A percentile compares a stretch with the other conserved stretches of the same genome.
Evolutionary conservation across 2,888 invertebrate species (phyloP).

Genomic region (Thereva unica): DNA sequence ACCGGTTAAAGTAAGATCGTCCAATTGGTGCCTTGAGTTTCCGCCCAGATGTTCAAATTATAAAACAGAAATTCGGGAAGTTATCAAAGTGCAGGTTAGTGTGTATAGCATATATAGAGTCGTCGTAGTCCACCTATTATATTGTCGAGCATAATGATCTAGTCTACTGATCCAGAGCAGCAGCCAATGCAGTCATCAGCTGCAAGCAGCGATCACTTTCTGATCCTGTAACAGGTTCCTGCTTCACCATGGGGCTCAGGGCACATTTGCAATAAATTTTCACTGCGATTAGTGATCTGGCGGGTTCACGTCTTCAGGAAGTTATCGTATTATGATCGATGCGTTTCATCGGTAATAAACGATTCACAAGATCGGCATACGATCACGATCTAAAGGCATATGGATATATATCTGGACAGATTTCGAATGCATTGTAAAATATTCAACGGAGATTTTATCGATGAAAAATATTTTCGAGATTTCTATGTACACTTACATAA

Average conservation of each 20-base stretch:
- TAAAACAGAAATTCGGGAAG: constrained; percentile 70
- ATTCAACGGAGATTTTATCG: too few species aligned
- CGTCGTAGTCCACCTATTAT: too few species aligned
- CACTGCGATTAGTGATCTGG: too few species aligned
- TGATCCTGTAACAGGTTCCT: not conserved
- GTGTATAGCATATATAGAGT: not conserved
- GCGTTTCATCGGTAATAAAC: constrained; percentile 10
- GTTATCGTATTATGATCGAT: constrained; percentile 2
- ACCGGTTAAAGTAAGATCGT: constrained; percentile 71
- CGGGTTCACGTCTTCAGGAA: not conserved
- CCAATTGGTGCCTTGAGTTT: constrained; percentile 77
- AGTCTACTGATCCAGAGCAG: not conserved
- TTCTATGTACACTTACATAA: too few species aligned
- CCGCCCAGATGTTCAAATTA: constrained; percentile 81
- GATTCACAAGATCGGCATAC: not conserved
- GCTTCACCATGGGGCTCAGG: not conserved
- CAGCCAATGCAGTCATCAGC: not conserved
- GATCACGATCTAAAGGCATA: not conserved
- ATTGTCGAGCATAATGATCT: too few species aligned
- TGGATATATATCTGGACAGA: too few species aligned
- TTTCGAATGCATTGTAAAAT: too few species aligned
- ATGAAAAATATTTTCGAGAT: too few species aligned
- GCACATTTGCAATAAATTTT: too few species aligned
- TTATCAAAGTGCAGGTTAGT: constrained; percentile 71
- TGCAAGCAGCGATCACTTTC: not conserved